A percentile compares a stretch with the other conserved stretches of the same genome.
Evolutionary conservation across 2,113 vertebrate species (phyloP).

Genomic region (Ptyas mucosa): DNA sequence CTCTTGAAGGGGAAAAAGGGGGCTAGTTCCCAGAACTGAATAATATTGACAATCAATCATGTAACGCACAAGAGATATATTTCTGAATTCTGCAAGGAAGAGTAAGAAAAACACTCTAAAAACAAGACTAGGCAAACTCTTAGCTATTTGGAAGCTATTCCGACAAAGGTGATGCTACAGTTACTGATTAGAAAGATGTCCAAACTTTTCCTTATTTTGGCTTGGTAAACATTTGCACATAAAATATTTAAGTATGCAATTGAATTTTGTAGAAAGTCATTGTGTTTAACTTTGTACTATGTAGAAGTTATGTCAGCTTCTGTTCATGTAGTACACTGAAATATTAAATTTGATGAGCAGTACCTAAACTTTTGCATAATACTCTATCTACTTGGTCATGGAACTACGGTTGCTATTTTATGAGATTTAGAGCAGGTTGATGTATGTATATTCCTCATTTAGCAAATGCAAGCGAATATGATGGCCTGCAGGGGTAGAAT

Average conservation of each 20-base stretch:
- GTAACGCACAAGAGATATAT: not conserved
- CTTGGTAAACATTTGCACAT: not conserved
- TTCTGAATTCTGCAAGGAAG: not conserved
- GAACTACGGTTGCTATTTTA: not conserved
- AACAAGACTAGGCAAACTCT: not conserved
- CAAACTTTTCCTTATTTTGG: not conserved
- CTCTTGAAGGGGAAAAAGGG: not conserved
- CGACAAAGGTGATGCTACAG: not conserved
- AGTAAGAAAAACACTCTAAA: not conserved
- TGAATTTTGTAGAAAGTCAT: not conserved
- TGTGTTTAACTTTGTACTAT: not conserved
- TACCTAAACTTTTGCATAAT: not conserved
- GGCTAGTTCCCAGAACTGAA: not conserved
- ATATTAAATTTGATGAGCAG: not conserved
- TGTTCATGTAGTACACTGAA: not conserved
- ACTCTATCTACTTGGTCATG: not conserved
- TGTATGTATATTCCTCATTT: not conserved
- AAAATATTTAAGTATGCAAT: not conserved
- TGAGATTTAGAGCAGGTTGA: not conserved
- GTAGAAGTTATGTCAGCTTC: not conserved
- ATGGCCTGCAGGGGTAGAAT: not conserved
- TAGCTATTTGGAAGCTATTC: not conserved
- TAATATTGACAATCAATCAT: not conserved
- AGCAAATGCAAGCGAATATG: not conserved
- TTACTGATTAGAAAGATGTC: not conserved